These are phyloP conservation scores for Rhabdomys pumilio DNA, from an alignment of 2,797 vertebrate species.

Conservation along the genomic window DNA sequence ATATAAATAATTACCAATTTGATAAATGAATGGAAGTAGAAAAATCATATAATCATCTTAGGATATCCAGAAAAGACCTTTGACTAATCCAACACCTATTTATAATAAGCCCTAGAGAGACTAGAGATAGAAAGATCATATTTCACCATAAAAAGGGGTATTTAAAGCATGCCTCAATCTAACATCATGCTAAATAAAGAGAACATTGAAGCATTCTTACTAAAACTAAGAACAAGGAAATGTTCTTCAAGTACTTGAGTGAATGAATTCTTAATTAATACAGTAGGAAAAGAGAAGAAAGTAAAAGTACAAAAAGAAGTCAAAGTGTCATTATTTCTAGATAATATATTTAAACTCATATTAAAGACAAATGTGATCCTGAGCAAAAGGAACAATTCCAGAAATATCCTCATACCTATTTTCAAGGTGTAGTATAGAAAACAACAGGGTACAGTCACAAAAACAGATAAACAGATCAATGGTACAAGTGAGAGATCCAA, in stretches of 20 bases:
- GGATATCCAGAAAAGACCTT: neutral
- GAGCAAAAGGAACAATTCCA: neutral
- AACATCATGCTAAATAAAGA: neutral
- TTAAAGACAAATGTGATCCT: neutral
- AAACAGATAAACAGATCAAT: neutral
- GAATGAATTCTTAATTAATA: neutral
- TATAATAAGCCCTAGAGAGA: too few species aligned
- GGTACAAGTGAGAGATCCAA: neutral
- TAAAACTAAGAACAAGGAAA: neutral
- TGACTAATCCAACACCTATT: neutral
- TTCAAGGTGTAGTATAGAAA: neutral
- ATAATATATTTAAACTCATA: neutral
- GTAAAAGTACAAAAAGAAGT: neutral
- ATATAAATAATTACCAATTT: neutral
- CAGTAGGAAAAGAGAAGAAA: neutral
- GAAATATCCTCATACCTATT: neutral
- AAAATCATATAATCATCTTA: neutral
- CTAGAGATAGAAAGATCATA: neutral
- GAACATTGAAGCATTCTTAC: neutral
- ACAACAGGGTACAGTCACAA: neutral
- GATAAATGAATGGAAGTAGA: neutral
- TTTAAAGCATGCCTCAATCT: neutral
- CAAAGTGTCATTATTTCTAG: neutral
- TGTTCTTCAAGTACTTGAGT: neutral
- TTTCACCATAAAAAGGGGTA: neutral